Percentiles rank a stretch among this genome's conserved stretches.
These are phyloP conservation scores for Sphaerodactylus townsendi DNA, from an alignment of 2,113 vertebrate genomes.

Conservation along the genomic window DNA sequence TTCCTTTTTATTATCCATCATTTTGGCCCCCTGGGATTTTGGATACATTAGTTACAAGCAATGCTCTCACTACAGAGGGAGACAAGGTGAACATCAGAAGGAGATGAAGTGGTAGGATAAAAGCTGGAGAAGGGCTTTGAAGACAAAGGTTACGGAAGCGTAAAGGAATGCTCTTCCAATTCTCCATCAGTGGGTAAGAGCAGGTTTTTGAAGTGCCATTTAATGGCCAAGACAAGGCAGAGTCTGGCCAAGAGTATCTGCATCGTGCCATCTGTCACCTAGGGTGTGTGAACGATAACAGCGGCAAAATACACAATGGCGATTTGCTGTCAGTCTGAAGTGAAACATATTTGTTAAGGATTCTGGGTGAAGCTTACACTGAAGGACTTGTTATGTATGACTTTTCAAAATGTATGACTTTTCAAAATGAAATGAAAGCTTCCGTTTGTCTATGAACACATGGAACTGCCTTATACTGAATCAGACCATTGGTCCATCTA, in stretches of 20 bases:
- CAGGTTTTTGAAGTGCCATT: conserved; percentile 55
- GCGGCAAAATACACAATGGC: background rate
- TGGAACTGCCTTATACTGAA: too few relatives aligned
- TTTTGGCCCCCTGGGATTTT: conserved; percentile 57
- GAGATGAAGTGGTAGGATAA: conserved; percentile 70
- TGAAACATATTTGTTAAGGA: conserved; percentile 9
- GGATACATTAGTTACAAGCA: conserved; percentile 60
- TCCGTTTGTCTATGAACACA: too few relatives aligned
- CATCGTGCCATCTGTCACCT: conserved; percentile 13
- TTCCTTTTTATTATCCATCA: conserved; percentile 53
- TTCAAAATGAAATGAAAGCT: background rate
- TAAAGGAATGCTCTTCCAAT: conserved; percentile 58
- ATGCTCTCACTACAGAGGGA: conserved; percentile 42
- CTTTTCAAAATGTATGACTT: background rate
- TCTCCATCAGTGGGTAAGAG: conserved; percentile 51
- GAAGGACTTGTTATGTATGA: background rate
- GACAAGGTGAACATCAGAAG: conserved; percentile 65
- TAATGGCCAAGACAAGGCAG: conserved; percentile 54
- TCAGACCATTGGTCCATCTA: too few relatives aligned
- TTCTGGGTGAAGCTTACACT: background rate
- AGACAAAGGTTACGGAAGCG: conserved; percentile 68
- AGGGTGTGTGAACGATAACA: background rate
- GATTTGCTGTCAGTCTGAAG: background rate
- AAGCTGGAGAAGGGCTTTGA: conserved; percentile 70
- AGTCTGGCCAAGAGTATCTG: conserved; percentile 26